These are phyloP conservation scores for Sclerurus mexicanus DNA, from an alignment of 2,113 vertebrate genomes.

Conservation along the genomic window DNA sequence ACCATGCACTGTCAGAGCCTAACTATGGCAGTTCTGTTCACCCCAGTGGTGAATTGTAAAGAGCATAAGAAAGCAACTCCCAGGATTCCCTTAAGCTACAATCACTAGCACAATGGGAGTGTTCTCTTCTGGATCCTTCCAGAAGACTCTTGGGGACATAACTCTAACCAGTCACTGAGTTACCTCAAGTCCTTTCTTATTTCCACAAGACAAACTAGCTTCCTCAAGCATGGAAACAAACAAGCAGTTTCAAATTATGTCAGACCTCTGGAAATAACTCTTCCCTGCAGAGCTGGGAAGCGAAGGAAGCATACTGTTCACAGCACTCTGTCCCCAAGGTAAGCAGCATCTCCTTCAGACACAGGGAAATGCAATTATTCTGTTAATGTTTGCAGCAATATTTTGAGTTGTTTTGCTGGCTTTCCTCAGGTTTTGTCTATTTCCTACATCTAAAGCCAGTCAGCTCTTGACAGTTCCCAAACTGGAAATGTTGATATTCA, in stretches of 20 bases:
- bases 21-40: not conserved
- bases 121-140: not conserved
- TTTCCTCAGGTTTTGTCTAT: not conserved
- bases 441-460: not conserved
- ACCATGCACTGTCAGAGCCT: not conserved
- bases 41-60: not conserved
- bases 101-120: not conserved
- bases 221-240: not conserved
- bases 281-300: not conserved
- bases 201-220: not conserved
- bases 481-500: not conserved
- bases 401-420: not conserved
- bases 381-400: not conserved
- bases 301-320: not conserved
- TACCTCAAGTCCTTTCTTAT: not conserved
- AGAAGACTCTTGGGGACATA: not conserved
- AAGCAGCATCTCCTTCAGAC: not conserved
- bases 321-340: not conserved
- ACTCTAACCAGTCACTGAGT: not conserved
- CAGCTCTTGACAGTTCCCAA: not conserved
- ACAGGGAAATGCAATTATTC: not conserved
- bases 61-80: rapidly evolving
- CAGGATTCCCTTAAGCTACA: not conserved
- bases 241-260: not conserved
- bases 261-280: not conserved